These are phyloP conservation scores for Thunnus thynnus DNA, from an alignment of 2,113 vertebrate genomes.

Conservation along the genomic window DNA sequence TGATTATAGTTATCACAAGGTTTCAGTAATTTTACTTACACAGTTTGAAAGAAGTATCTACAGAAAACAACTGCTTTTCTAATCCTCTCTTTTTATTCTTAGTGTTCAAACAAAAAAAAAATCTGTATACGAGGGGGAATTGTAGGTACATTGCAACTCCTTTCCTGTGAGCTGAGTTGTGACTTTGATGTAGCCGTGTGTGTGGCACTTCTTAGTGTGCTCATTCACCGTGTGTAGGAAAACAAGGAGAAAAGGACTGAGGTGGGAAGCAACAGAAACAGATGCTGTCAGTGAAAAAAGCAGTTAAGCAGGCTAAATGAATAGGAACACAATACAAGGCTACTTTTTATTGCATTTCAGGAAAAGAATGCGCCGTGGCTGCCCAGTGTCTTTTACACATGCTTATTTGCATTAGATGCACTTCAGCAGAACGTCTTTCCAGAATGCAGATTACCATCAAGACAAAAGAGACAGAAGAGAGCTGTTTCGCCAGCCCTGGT, in stretches of 20 bases:
- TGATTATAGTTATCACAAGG: background rate
- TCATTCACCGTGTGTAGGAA: slow-evolving; percentile 7
- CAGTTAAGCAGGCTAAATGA: slow-evolving; percentile 72
- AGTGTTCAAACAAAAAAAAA: background rate
- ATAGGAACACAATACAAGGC: slow-evolving; percentile 57
- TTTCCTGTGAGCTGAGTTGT: background rate
- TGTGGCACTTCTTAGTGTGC: slow-evolving; percentile 10
- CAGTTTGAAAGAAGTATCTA: background rate
- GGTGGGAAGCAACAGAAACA: slow-evolving; percentile 37
- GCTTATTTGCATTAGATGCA: slow-evolving; percentile 75
- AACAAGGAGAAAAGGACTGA: slow-evolving; percentile 16
- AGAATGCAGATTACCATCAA: slow-evolving; percentile 62
- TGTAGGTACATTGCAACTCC: background rate
- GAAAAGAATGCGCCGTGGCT: slow-evolving; percentile 37
- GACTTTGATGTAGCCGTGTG: background rate
- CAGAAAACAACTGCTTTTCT: slow-evolving; percentile 3
- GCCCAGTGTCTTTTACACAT: slow-evolving; percentile 48
- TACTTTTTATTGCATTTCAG: slow-evolving; percentile 63
- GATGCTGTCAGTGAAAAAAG: slow-evolving; percentile 68
- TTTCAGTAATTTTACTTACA: background rate
- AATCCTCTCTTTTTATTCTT: background rate
- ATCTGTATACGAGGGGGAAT: background rate
- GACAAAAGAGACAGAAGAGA: slow-evolving; percentile 58
- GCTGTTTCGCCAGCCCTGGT: slow-evolving; percentile 45
- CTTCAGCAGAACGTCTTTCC: slow-evolving; percentile 68